A percentile compares a stretch with the other conserved stretches of the same genome.
Evolutionary conservation across 1,140 invertebrate genomes (phyloP).

Genomic region (Bombyx mandarina): DNA sequence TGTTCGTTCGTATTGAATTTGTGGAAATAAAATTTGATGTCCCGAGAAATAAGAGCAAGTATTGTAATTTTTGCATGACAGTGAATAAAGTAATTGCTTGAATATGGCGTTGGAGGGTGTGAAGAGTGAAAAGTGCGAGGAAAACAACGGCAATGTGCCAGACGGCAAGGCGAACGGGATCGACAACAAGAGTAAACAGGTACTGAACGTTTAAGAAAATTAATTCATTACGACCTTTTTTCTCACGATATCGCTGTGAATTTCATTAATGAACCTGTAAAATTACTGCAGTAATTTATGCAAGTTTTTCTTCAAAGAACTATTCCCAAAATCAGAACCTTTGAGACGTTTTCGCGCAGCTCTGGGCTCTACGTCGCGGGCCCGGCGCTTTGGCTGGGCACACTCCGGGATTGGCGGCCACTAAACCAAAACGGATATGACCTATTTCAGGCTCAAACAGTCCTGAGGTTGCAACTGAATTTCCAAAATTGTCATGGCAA

Average conservation of each 20-base stretch:
- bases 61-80: slow-evolving; percentile 55
- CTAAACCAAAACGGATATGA: slow-evolving; percentile 44
- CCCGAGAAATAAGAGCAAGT: slow-evolving; percentile 41
- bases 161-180: slow-evolving; percentile 62
- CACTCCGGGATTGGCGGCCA: slow-evolving; percentile 35
- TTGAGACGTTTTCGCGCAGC: slow-evolving; percentile 42
- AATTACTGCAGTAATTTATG: too few species aligned
- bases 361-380: slow-evolving; percentile 6
- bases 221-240: too few species aligned
- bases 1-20: slow-evolving; percentile 53
- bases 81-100: slow-evolving; percentile 58
- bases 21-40: slow-evolving; percentile 44
- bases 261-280: too few species aligned
- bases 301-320: too few species aligned
- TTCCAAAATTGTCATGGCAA: too few species aligned
- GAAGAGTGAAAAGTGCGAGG: slow-evolving; percentile 69
- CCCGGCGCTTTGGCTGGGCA: slow-evolving; percentile 9
- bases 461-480: too few species aligned
- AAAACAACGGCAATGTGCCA: slow-evolving; percentile 58
- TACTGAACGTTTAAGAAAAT: slow-evolving; percentile 19
- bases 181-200: slow-evolving; percentile 69
- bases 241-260: too few species aligned
- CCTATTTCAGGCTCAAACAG: slow-evolving; percentile 41
- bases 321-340: too few species aligned
- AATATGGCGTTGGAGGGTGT: slow-evolving; percentile 68